Evolutionary conservation across 2,113 vertebrate genomes (phyloP), one percentile per base, ranked within the genome.

Genomic region (Acrocephalus arundinaceus): DNA sequence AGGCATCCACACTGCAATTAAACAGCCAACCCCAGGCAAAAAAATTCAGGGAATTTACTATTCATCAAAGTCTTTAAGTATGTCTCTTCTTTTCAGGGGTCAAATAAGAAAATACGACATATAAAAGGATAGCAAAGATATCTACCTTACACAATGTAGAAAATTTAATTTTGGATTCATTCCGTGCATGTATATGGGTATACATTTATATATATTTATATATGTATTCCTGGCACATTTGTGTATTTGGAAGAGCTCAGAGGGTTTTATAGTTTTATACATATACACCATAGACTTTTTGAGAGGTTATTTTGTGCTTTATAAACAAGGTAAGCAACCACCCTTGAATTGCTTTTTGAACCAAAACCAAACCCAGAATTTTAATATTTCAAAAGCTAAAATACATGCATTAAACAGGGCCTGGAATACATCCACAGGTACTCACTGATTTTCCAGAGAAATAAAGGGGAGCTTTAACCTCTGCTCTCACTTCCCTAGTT

Each of bases 321-420:
- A 25, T 45, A 92, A 91, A 76, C 15, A 31, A 65, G 31, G 88
- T 57, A 91, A 93, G 94, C 28, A 94, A 52, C 25, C 74, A 78
- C 18, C 6, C 67, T 88, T 62, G 65, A 94, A 89, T 30, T 88
- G 17, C 35, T 93, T 96, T 43, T 19, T 83, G n/a, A 96, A 90
- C 45, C 59, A 63, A 65, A 87, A 93, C 18, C 20, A 90, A 90
- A 55, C 1, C 35, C 74, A 81, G 61, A 82, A 51, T 68, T 59
- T 27, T 45, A 65, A 72, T 94, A 95, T 92, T 94, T 82, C 30
- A 85, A 77, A 59, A 85, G 61, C 81, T 85, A 73, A 89, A 92
- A 75, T 51, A 46, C 5, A 30, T 48, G 39, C 22, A 39, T 46
- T 76, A 13, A 28, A 72, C 22, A 85, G 11, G 10, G 8, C 13